Evolutionary conservation across 2,113 vertebrate genomes (phyloP).

Genomic region (Machaerirhynchus nigripectus): DNA sequence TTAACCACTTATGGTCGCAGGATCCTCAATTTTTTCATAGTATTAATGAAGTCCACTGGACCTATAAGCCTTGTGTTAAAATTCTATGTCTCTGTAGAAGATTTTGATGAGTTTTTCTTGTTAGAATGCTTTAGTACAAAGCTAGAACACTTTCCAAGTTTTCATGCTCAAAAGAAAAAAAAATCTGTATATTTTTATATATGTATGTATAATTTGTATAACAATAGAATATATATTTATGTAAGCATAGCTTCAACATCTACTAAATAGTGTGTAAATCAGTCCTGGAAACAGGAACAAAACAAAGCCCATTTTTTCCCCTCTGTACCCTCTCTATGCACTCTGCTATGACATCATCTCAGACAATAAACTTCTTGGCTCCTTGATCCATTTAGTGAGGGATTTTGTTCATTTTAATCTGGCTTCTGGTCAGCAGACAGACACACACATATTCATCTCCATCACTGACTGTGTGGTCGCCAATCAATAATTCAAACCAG

Average conservation of each 20-base stretch:
- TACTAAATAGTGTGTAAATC: background rate
- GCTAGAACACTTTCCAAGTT: background rate
- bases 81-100: background rate
- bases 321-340: background rate
- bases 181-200: background rate
- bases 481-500: conserved; percentile 27
- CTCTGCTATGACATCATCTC: conserved; percentile 4
- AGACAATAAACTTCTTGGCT: conserved; percentile 41
- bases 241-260: background rate
- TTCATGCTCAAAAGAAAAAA: background rate
- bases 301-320: background rate
- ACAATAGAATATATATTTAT: background rate
- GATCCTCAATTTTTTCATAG: background rate
- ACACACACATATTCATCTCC: background rate
- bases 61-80: background rate
- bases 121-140: background rate
- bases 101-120: background rate
- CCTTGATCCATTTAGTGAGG: conserved; percentile 43
- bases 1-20: background rate
- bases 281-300: background rate
- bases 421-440: conserved; percentile 20
- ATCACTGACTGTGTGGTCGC: background rate
- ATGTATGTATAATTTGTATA: background rate
- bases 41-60: background rate
- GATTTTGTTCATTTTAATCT: conserved; percentile 44